Conservation (phyloP, 2,888 invertebrate species). For the Drosophila crucigera region DNA sequence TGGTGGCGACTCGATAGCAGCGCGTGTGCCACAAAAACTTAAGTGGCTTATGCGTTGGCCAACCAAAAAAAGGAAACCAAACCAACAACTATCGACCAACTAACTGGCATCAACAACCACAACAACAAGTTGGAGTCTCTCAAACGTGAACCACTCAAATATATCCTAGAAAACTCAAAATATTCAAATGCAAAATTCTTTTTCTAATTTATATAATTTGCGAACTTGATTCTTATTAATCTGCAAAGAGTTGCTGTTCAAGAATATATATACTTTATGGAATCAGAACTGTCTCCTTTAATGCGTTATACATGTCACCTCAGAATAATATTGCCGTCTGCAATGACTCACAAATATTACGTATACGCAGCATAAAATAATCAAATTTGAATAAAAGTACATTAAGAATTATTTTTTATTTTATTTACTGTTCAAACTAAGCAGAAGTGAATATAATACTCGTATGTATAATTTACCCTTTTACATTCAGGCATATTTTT, state of each 20-base stretch:
- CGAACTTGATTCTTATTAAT: not conserved
- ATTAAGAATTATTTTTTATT: not conserved
- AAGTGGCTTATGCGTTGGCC: constrained; percentile 80
- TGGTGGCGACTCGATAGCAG: constrained; percentile 73
- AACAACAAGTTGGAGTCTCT: not conserved
- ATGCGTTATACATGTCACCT: not conserved
- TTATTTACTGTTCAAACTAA: not conserved
- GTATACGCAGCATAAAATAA: not conserved
- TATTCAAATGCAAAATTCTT: not conserved
- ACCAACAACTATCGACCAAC: constrained; percentile 26
- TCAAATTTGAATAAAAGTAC: rapidly evolving
- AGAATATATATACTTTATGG: not conserved
- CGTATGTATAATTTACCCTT: not conserved
- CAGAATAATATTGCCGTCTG: rapidly evolving
- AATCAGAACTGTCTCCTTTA: rapidly evolving
- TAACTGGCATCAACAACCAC: constrained; percentile 37
- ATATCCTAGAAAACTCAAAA: constrained; percentile 1
- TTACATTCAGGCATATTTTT: not conserved
- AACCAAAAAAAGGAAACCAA: constrained; percentile 21
- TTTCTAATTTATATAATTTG: not conserved
- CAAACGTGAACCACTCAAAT: not conserved
- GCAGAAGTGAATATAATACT: not conserved
- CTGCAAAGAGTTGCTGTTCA: not conserved
- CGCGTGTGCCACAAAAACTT: constrained; percentile 81
- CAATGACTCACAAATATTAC: not conserved